phyloP scores from a whole-genome alignment of 2,113 vertebrate species.

The Himantopus leucocephalus region DNA sequence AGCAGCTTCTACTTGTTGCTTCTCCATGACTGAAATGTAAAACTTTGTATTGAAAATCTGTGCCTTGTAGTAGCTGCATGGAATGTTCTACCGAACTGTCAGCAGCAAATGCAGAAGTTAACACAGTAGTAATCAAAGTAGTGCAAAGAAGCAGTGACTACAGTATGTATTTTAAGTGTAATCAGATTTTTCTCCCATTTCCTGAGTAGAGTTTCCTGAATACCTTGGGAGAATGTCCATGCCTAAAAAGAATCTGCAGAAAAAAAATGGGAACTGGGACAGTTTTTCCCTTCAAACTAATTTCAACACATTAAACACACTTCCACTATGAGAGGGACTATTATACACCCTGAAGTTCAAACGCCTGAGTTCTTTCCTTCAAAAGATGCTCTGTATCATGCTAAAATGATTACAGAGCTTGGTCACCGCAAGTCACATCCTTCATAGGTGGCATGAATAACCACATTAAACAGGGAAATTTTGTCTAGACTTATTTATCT shows the following conservation, averaged over 20 bases:
- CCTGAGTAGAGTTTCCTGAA: neutral
- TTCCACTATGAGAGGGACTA: neutral
- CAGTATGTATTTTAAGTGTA: neutral
- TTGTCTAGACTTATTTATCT: neutral
- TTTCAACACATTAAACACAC: neutral
- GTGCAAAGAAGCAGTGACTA: neutral
- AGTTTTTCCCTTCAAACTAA: neutral
- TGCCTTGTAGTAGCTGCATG: neutral
- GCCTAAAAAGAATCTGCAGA: neutral
- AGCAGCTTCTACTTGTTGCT: neutral
- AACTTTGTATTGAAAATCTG: neutral
- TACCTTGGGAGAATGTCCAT: neutral
- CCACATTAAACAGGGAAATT: neutral
- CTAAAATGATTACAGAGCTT: conserved; percentile 1
- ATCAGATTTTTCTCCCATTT: neutral
- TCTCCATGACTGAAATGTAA: neutral
- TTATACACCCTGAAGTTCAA: neutral
- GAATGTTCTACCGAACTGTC: neutral
- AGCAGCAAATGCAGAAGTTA: neutral
- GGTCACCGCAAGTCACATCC: neutral
- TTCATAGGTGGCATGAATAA: neutral
- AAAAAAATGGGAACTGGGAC: neutral
- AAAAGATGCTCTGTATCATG: neutral
- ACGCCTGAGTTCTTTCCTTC: neutral
- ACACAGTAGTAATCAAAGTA: neutral